These are phyloP conservation scores for Puma concolor DNA, from an alignment of 2,113 vertebrate species.

Conservation along the genomic window DNA sequence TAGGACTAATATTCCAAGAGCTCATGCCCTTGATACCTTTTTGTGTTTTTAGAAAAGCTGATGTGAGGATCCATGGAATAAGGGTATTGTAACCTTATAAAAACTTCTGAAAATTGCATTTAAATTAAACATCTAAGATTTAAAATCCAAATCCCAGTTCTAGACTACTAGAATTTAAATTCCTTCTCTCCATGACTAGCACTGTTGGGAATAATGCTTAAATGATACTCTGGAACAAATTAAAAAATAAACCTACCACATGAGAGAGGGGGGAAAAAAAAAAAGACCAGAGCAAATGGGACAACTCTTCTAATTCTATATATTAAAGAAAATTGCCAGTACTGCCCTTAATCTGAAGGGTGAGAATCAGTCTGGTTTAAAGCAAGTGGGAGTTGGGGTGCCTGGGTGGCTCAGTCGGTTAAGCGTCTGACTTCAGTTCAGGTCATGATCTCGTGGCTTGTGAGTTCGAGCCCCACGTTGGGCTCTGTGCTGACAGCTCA, in stretches of 20 bases:
- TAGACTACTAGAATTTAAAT: background rate
- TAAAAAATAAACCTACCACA: conserved; percentile 9
- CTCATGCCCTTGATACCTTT: background rate
- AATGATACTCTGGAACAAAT: background rate
- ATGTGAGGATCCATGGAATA: background rate
- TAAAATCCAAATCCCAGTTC: background rate
- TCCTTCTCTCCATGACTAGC: background rate
- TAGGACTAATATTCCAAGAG: background rate
- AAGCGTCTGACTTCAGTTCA: no score
- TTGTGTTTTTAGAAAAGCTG: background rate
- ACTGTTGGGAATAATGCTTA: background rate
- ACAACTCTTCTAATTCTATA: background rate
- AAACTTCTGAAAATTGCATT: background rate
- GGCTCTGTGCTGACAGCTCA: no score
- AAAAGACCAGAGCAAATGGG: background rate
- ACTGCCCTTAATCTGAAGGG: background rate
- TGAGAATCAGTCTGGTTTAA: background rate
- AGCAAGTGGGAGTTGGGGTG: background rate
- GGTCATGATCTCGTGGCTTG: no score
- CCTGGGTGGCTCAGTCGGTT: no score
- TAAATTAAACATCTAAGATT: background rate
- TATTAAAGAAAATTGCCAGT: background rate
- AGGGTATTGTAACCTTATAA: background rate
- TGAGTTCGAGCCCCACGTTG: no score
- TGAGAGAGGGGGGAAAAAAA: background rate